Base-by-base conservation (phyloP, 2,888 invertebrate species). In the Idaea dimidiata region DNA sequence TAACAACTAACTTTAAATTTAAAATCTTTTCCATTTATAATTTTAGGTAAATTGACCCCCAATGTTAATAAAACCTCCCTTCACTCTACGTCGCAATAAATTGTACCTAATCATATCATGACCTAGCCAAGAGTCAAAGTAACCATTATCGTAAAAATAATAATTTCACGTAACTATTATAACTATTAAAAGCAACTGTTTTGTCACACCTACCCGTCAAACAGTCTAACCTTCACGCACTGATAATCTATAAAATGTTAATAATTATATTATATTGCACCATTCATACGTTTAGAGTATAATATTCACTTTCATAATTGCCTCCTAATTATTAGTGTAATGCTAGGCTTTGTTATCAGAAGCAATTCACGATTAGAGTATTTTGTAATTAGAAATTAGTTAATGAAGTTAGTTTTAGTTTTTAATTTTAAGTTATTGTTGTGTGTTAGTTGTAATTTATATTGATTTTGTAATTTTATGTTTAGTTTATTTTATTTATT, bases 191-290 rank as follows among this genome's bases (percentile, higher is more conserved):
- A 14, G 43, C 43, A 43, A 43, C 14, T 43, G 10, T 43, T 43
- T 43, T 43, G 16, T 56, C 55, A 57, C n/a, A 54, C 16, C 18
- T 14, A 43, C 43, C 43, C 43, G 43, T 14, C 10, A 43, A 43
- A 43, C 14, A 10, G 43, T 43, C 43, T 43, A 43, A 43, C 43
- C 43, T 43, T 70, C 65, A 69, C 65, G 72, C 68, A 58, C 72
- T 72, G 63, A 62, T 70, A 67, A 67, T 59, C 54, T 62, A 62
- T 60, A 67, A 60, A 62, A 64, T 57, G 33, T 61, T 59, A 60
- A 17, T 59, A 69, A 66, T 66, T 66, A 66, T 63, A 65, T 33
- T 67, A 70, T 68, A 66, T 62, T 43, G 43, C 43, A 43, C 8
- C 10, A 43, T 43, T 43, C 43, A 43, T 43, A 43, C 43, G 43